Conservation (phyloP, 2,888 invertebrate genomes). For the Leptodirus hochenwartii region DNA sequence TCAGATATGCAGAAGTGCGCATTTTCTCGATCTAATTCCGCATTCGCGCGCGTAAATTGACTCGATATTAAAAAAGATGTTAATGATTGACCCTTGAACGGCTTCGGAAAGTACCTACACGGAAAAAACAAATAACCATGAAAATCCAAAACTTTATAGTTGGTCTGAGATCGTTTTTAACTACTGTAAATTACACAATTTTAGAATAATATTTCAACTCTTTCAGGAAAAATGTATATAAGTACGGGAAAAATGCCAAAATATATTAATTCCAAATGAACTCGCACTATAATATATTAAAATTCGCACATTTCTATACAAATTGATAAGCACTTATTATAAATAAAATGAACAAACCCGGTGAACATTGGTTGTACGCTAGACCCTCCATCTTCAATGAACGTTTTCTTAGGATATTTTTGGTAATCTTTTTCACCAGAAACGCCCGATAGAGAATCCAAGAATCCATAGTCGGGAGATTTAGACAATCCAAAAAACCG, state of each 20-base stretch:
- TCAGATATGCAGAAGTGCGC: conserved; percentile 74
- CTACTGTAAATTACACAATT: conserved; percentile 3
- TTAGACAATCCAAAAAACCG: conserved; percentile 18
- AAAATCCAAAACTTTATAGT: conserved; percentile 4
- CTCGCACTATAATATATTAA: conserved; percentile 5
- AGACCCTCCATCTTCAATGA: conserved; percentile 38
- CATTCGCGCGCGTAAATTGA: conserved; percentile 49
- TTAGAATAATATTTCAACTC: conserved; percentile 1
- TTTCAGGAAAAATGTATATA: neutral
- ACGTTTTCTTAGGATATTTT: conserved; percentile 32
- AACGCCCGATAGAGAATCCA: conserved; percentile 12
- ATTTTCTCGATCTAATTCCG: conserved; percentile 67
- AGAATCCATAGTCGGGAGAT: conserved; percentile 23
- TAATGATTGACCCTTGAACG: conserved; percentile 49
- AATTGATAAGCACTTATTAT: too few relatives aligned
- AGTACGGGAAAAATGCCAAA: neutral
- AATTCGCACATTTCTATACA: too few relatives aligned
- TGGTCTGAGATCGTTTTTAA: conserved; percentile 3
- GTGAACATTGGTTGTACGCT: conserved; percentile 39
- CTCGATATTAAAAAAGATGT: conserved; percentile 53
- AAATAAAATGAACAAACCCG: conserved; percentile 20
- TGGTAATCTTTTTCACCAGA: conserved; percentile 29
- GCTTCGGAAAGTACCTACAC: conserved; percentile 34
- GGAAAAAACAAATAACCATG: conserved; percentile 2
- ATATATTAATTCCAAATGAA: conserved; percentile 1